Percentiles rank a stretch among this genome's conserved stretches.
Conservation (phyloP, 2,888 invertebrate species). For the Lasioglossum vierecki region DNA sequence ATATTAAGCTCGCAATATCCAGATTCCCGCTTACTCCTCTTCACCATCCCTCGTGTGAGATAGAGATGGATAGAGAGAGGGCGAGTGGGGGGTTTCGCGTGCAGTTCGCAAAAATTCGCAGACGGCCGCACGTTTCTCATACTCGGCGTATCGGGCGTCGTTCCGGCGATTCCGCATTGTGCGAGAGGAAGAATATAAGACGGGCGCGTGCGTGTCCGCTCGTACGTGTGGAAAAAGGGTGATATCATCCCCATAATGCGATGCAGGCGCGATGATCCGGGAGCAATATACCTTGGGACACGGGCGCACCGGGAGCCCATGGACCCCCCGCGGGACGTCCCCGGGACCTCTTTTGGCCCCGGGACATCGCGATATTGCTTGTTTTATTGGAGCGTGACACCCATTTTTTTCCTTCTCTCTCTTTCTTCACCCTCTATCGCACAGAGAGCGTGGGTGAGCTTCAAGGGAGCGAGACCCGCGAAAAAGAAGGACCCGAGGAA, state of each 20-base stretch:
- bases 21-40: slow-evolving; percentile 29
- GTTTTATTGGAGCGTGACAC: slow-evolving; percentile 83
- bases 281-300: slow-evolving; percentile 78
- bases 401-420: slow-evolving; percentile 71
- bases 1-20: slow-evolving; percentile 72
- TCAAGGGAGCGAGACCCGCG: slow-evolving; percentile 15
- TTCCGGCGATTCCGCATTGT: slow-evolving; percentile 57
- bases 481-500: slow-evolving; percentile 8
- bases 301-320: slow-evolving; percentile 60
- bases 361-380: slow-evolving; percentile 82
- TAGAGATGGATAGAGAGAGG: background rate
- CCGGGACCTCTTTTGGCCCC: slow-evolving; percentile 77
- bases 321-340: slow-evolving; percentile 70
- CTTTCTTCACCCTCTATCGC: slow-evolving; percentile 17
- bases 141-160: slow-evolving; percentile 47
- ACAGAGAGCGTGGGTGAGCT: slow-evolving; percentile 33
- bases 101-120: slow-evolving; percentile 54
- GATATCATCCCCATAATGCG: slow-evolving; percentile 81
- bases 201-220: slow-evolving; percentile 61
- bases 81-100: background rate
- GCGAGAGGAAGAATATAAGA: slow-evolving; percentile 61
- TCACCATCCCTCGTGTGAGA: background rate
- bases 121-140: slow-evolving; percentile 58
- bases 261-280: slow-evolving; percentile 83
- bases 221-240: slow-evolving; percentile 76